Evolutionary conservation across 2,113 vertebrate genomes (phyloP).

Genomic region (Ursus arctos): DNA sequence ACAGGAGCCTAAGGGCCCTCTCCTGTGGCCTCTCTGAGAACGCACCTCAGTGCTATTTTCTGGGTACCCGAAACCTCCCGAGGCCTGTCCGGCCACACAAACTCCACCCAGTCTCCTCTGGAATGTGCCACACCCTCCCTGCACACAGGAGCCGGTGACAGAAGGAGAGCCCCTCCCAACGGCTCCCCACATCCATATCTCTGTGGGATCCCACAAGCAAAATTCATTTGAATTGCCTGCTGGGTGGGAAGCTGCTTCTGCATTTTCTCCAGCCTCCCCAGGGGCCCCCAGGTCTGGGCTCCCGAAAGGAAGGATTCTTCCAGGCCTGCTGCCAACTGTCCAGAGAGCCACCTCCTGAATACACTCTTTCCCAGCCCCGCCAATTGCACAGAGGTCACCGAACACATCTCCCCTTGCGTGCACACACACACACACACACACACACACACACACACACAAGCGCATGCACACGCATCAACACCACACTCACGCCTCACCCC

Average conservation of each 20-base stretch:
- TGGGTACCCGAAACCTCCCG: neutral
- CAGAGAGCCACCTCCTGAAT: neutral
- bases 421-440: neutral
- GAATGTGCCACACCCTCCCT: constrained; percentile 74
- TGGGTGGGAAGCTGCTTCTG: neutral
- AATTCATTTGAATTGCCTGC: constrained; percentile 52
- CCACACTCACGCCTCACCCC: neutral
- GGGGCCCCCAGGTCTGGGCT: neutral
- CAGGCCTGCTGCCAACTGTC: neutral
- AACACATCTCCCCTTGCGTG: neutral
- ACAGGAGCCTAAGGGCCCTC: neutral
- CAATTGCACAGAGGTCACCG: neutral
- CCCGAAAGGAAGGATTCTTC: constrained; percentile 32
- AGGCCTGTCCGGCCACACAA: neutral
- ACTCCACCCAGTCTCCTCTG: neutral
- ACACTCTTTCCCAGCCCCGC: neutral
- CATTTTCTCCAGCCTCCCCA: neutral
- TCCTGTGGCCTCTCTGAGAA: neutral
- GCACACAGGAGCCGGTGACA: neutral
- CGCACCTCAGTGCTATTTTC: neutral
- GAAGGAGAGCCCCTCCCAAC: neutral
- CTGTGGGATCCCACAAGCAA: neutral
- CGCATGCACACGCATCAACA: neutral
- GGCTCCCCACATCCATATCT: neutral
- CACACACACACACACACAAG: neutral